A percentile compares a stretch with the other conserved stretches of the same genome.
These are phyloP conservation scores for Mesaphorura yosii DNA, from an alignment of 1,140 invertebrate genomes.

Conservation along the genomic window DNA sequence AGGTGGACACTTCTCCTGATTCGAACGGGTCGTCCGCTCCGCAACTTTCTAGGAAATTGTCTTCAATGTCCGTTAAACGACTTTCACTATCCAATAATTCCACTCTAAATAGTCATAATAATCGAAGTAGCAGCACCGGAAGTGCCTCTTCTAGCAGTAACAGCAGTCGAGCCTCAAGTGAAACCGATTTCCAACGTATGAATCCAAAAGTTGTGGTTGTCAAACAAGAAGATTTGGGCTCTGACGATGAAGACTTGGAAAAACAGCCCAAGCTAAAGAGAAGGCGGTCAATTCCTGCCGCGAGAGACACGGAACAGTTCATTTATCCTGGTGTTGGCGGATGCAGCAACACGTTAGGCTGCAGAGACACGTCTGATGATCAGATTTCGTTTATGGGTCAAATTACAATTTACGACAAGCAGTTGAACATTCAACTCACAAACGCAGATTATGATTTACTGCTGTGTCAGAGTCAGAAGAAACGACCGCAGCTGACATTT, in stretches of 20 bases:
- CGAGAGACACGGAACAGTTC: conserved; percentile 22
- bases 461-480: conserved; percentile 11
- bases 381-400: conserved; percentile 18
- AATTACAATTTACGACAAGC: conserved; percentile 21
- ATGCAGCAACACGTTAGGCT: background rate
- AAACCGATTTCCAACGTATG: background rate
- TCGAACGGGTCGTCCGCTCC: too few relatives aligned
- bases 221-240: background rate
- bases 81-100: conserved; percentile 5
- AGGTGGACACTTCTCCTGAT: too few relatives aligned
- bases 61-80: background rate
- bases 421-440: conserved; percentile 11
- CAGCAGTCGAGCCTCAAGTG: background rate
- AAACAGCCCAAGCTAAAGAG: conserved; percentile 24
- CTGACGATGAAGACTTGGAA: conserved; percentile 4
- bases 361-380: background rate
- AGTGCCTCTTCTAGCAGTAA: background rate
- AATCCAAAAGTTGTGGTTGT: conserved; percentile 8
- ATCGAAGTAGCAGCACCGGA: background rate
- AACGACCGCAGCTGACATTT: background rate
- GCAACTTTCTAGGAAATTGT: background rate
- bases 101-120: too few relatives aligned
- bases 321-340: conserved; percentile 12
- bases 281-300: conserved; percentile 14
- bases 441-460: conserved; percentile 23